Evolutionary conservation across 2,113 vertebrate genomes (phyloP).

Genomic region (Hippoglossus stenolepis): DNA sequence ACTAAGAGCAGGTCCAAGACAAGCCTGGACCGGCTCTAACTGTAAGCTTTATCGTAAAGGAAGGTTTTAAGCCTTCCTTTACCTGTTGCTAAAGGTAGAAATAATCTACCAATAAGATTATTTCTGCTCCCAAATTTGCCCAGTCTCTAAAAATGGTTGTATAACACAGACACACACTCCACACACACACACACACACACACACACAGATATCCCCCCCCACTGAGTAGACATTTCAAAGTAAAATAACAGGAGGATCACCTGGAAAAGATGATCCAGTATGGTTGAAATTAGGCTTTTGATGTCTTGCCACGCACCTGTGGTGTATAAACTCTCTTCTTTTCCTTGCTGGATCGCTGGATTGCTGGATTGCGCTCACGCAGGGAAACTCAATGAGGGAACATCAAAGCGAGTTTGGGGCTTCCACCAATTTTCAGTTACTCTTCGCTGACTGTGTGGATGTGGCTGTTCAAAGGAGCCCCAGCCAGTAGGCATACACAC

Average conservation of each 20-base stretch:
- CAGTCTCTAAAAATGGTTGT: not conserved
- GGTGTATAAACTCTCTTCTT: not conserved
- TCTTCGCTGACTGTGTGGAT: slow-evolving; percentile 27
- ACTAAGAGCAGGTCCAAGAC: too few relatives aligned
- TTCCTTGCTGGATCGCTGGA: slow-evolving; percentile 16
- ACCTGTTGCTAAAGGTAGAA: too few relatives aligned
- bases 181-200: not conserved
- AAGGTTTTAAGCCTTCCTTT: too few relatives aligned
- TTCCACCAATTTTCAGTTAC: slow-evolving; percentile 31
- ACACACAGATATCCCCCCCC: too few relatives aligned
- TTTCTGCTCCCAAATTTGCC: not conserved
- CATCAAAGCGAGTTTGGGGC: slow-evolving; percentile 56
- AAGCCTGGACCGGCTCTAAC: too few relatives aligned
- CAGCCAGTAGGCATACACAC: slow-evolving; percentile 4
- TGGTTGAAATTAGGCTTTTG: slow-evolving; percentile 32
- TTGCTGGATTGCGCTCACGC: slow-evolving; percentile 38
- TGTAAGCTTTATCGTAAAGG: too few relatives aligned
- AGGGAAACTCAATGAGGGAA: slow-evolving; percentile 39
- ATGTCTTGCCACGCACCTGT: slow-evolving; percentile 25
- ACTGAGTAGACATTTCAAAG: not conserved
- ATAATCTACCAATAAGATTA: not conserved
- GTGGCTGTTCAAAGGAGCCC: slow-evolving; percentile 28
- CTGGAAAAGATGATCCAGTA: not conserved
- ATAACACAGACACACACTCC: not conserved
- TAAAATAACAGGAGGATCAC: not conserved